A percentile compares a stretch with the other conserved stretches of the same genome.
phyloP scores from a whole-genome alignment of 1,140 invertebrate species.

The Drosophila miranda region DNA sequence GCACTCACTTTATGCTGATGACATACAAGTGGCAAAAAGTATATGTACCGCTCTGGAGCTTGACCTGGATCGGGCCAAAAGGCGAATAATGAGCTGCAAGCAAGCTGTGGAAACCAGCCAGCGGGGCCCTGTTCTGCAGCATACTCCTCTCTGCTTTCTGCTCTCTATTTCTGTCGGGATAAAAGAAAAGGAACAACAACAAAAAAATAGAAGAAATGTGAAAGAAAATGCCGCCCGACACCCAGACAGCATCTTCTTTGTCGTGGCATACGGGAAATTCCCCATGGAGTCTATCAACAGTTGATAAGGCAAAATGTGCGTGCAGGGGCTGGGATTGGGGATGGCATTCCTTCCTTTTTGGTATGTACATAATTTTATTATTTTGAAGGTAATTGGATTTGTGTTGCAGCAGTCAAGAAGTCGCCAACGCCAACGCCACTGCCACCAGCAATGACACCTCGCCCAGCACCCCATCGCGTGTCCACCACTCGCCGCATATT shows the following conservation, averaged over 20 bases:
- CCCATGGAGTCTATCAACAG: constrained; percentile 79
- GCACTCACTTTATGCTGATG: constrained; percentile 80
- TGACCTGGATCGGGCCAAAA: constrained; percentile 21
- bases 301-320: constrained; percentile 76
- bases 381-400: constrained; percentile 81
- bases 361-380: constrained; percentile 81
- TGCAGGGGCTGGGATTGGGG: constrained; percentile 2
- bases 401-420: constrained; percentile 65
- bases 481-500: constrained; percentile 42
- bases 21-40: constrained; percentile 80
- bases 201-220: background rate
- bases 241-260: constrained; percentile 49
- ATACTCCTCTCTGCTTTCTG: background rate
- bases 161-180: background rate
- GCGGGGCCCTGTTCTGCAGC: constrained; percentile 3
- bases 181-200: background rate
- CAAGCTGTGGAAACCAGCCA: constrained; percentile 57
- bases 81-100: constrained; percentile 72
- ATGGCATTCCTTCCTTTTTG: constrained; percentile 59
- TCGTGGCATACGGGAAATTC: constrained; percentile 77
- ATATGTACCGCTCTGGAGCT: constrained; percentile 36
- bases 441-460: too few species aligned
- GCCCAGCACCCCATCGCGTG: too few species aligned
- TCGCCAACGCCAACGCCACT: constrained; percentile 37
- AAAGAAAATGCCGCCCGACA: constrained; percentile 24